phyloP scores from a whole-genome alignment of 2,888 invertebrate species.

The Acleris sparsana region DNA sequence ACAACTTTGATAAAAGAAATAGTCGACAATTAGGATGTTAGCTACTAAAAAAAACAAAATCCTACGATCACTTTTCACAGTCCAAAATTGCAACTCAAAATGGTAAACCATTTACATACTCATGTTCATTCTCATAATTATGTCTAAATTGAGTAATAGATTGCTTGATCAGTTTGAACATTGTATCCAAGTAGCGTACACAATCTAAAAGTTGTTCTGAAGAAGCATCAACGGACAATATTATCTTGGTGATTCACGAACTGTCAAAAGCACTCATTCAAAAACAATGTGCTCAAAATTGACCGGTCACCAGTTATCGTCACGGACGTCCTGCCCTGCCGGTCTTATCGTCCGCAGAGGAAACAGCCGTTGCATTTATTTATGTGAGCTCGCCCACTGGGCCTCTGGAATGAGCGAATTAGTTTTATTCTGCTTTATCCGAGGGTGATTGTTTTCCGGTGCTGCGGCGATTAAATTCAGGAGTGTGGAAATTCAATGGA shows the following conservation, averaged over 20 bases:
- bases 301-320: slow-evolving; percentile 71
- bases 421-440: slow-evolving; percentile 48
- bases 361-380: slow-evolving; percentile 77
- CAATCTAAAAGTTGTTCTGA: too few species aligned
- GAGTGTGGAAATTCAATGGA: not conserved
- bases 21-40: not conserved
- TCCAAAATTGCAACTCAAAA: too few species aligned
- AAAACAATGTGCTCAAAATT: slow-evolving; percentile 40
- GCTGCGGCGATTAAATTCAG: slow-evolving; percentile 35
- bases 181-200: too few species aligned
- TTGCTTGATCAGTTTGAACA: too few species aligned
- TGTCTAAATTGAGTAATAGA: too few species aligned
- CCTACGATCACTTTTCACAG: too few species aligned
- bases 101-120: too few species aligned
- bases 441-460: slow-evolving; percentile 51
- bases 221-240: not conserved
- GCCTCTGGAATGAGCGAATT: slow-evolving; percentile 66
- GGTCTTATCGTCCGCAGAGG: slow-evolving; percentile 67
- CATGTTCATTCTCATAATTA: too few species aligned
- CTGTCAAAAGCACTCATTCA: slow-evolving; percentile 20
- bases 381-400: slow-evolving; percentile 54
- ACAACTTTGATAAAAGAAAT: not conserved
- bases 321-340: slow-evolving; percentile 71
- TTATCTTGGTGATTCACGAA: slow-evolving; percentile 15
- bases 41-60: too few species aligned